Percentiles rank a stretch among this genome's conserved stretches.
Evolutionary conservation across 2,888 invertebrate species (phyloP).

Genomic region (Agrypnus murinus): DNA sequence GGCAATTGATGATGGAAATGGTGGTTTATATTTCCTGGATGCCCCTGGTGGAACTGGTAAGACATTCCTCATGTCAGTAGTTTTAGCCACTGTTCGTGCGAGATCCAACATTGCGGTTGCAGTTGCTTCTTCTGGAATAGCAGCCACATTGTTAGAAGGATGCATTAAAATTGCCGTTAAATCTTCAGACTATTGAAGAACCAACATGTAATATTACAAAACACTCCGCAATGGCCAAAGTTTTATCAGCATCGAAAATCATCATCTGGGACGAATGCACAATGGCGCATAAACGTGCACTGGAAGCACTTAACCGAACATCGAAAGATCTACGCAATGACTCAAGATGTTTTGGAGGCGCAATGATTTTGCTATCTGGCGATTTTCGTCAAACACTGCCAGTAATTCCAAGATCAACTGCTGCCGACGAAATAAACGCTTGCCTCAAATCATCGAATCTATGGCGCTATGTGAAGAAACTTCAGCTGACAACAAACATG

Average conservation of each 20-base stretch:
- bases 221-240: conserved; percentile 57
- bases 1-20: conserved; percentile 1
- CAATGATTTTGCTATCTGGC: conserved; percentile 59
- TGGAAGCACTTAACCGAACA: conserved; percentile 64
- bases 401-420: conserved; percentile 57
- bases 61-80: conserved; percentile 12
- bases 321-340: conserved; percentile 58
- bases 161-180: conserved; percentile 65
- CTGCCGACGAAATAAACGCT: conserved; percentile 59
- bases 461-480: conserved; percentile 49
- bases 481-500: conserved; percentile 52
- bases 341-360: conserved; percentile 57
- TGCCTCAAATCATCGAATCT: conserved; percentile 58
- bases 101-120: conserved; percentile 56
- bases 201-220: conserved; percentile 63
- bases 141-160: conserved; percentile 68
- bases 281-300: conserved; percentile 64
- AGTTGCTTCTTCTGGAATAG: conserved; percentile 68
- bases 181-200: conserved; percentile 58
- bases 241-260: conserved; percentile 60
- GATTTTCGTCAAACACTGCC: conserved; percentile 63
- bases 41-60: too few species aligned
- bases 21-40: conserved; percentile 23
- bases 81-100: conserved; percentile 5
- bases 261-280: conserved; percentile 69